A percentile compares a stretch with the other conserved stretches of the same genome.
phyloP scores from a whole-genome alignment of 2,113 vertebrate genomes.

The Phalacrocorax pelagicus region DNA sequence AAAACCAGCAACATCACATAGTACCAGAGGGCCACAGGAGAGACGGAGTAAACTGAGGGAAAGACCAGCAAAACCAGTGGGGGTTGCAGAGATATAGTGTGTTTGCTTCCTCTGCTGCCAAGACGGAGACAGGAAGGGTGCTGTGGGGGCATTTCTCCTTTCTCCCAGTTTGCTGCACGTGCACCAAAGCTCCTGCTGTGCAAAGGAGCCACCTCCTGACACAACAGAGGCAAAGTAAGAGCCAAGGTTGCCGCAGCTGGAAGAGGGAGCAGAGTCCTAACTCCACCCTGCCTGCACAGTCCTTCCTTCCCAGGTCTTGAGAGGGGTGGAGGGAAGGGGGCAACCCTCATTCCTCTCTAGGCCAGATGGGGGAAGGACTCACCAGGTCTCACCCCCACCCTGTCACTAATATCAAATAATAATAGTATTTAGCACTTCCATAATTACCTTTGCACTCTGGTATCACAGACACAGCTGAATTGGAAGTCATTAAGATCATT shows the following conservation, averaged over 20 bases:
- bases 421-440: slow-evolving; percentile 56
- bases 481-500: slow-evolving; percentile 51
- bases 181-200: neutral
- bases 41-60: neutral
- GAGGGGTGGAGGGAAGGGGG: neutral
- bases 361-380: slow-evolving; percentile 9
- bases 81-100: neutral
- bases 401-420: slow-evolving; percentile 59
- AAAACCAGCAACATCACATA: neutral
- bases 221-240: neutral
- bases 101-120: neutral
- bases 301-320: neutral
- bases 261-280: neutral
- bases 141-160: neutral
- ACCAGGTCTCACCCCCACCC: slow-evolving; percentile 26
- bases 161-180: neutral
- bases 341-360: slow-evolving; percentile 32
- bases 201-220: neutral
- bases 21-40: neutral
- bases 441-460: slow-evolving; percentile 38
- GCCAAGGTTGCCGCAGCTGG: neutral
- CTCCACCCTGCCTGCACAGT: neutral
- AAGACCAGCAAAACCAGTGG: neutral
- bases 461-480: slow-evolving; percentile 46
- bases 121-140: neutral